Conservation (phyloP, 2,888 invertebrate genomes). For the Chamaedrilus cognettii region DNA sequence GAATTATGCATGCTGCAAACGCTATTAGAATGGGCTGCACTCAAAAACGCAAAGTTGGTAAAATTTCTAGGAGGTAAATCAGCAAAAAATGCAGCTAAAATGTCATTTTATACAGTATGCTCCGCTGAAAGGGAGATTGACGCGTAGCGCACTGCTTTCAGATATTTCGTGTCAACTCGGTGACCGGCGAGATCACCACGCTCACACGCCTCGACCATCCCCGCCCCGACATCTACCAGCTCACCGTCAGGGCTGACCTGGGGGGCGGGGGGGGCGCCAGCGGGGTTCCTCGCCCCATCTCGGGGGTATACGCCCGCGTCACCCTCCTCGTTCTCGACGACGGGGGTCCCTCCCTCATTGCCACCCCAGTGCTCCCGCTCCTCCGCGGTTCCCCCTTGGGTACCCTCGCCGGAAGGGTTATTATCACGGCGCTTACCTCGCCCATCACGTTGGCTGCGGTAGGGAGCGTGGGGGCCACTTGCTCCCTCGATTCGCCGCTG, state of each 20-base stretch:
- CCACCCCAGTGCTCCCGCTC: neutral
- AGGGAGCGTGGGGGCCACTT: too few relatives aligned
- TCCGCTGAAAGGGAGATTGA: too few relatives aligned
- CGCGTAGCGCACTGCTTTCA: neutral
- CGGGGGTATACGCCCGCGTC: neutral
- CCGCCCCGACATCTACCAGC: neutral
- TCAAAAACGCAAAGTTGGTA: too few relatives aligned
- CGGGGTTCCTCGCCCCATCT: neutral
- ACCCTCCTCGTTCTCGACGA: neutral
- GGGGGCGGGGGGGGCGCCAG: neutral
- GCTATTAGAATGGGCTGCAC: too few relatives aligned
- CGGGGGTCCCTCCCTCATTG: neutral
- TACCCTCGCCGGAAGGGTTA: too few relatives aligned
- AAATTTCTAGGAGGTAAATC: too few relatives aligned
- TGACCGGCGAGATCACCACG: neutral
- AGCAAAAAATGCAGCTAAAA: too few relatives aligned
- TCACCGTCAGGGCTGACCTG: neutral
- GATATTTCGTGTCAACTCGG: neutral
- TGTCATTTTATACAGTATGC: too few relatives aligned
- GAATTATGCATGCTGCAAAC: too few relatives aligned
- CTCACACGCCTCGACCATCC: neutral
- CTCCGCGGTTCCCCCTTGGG: too few relatives aligned
- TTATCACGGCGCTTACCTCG: too few relatives aligned
- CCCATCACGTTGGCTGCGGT: too few relatives aligned
- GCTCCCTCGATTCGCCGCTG: neutral